Conservation (phyloP, 2,888 invertebrate genomes). For the Cataglyphis albicans region DNA sequence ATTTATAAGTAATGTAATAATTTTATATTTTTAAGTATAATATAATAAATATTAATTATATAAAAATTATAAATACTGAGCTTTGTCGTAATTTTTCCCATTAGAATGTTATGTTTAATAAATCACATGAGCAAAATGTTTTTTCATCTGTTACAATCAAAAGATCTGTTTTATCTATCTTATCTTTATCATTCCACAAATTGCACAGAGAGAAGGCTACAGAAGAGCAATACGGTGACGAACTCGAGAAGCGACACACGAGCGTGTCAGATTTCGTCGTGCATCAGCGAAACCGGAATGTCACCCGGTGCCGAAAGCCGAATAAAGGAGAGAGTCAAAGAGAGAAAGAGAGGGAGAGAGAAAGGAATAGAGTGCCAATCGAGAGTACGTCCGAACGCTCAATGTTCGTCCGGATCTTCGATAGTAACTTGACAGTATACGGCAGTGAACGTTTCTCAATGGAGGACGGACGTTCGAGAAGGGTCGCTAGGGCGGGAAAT, state of each 20-base stretch:
- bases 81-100: neutral
- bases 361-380: neutral
- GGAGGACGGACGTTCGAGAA: constrained; percentile 43
- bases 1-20: neutral
- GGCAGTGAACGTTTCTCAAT: constrained; percentile 37
- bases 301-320: constrained; percentile 19
- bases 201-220: constrained; percentile 31
- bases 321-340: constrained; percentile 24
- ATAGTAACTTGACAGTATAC: constrained; percentile 38
- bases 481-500: neutral
- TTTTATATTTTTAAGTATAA: neutral
- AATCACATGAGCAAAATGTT: neutral
- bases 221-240: constrained; percentile 15
- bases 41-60: neutral
- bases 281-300: constrained; percentile 51
- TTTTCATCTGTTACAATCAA: neutral
- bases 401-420: constrained; percentile 38
- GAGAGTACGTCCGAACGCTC: constrained; percentile 42
- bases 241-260: constrained; percentile 42
- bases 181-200: constrained; percentile 24
- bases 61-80: neutral
- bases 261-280: constrained; percentile 46
- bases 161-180: neutral
- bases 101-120: neutral
- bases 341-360: constrained; percentile 19